Conservation (phyloP, 2,888 invertebrate species). For the Malthinus seriepunctatus region DNA sequence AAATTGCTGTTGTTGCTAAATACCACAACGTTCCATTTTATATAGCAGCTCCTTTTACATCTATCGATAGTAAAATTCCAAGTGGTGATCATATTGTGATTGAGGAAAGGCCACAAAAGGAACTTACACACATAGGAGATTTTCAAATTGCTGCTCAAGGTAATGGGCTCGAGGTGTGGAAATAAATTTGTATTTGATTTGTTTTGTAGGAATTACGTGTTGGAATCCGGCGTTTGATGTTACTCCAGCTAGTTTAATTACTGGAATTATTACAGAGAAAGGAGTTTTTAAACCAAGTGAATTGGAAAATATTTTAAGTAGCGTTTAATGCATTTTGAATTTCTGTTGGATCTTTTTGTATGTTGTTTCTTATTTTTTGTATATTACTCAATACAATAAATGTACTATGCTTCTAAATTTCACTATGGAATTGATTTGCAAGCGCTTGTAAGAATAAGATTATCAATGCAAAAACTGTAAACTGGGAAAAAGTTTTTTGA, state of each 20-base stretch:
- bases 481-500: too few relatives aligned
- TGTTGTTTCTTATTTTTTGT: too few relatives aligned
- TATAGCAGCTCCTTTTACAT: constrained; percentile 91
- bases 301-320: constrained; percentile 36
- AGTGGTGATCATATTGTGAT: constrained; percentile 89
- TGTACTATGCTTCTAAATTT: too few relatives aligned
- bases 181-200: background rate
- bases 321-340: too few relatives aligned
- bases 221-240: constrained; percentile 99
- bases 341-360: too few relatives aligned
- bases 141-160: constrained; percentile 86
- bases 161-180: constrained; percentile 44
- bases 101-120: constrained; percentile 88
- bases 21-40: constrained; percentile 93
- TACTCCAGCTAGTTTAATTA: constrained; percentile 90
- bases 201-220: constrained; percentile 75
- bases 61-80: constrained; percentile 79
- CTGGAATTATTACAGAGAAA: constrained; percentile 91
- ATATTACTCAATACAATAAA: too few relatives aligned
- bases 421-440: too few relatives aligned
- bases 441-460: too few relatives aligned
- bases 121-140: constrained; percentile 90
- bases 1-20: constrained; percentile 90
- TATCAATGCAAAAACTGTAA: too few relatives aligned
- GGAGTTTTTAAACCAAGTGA: constrained; percentile 77